Base-by-base conservation (phyloP, 2,888 invertebrate species). In the Aromia moschata region DNA sequence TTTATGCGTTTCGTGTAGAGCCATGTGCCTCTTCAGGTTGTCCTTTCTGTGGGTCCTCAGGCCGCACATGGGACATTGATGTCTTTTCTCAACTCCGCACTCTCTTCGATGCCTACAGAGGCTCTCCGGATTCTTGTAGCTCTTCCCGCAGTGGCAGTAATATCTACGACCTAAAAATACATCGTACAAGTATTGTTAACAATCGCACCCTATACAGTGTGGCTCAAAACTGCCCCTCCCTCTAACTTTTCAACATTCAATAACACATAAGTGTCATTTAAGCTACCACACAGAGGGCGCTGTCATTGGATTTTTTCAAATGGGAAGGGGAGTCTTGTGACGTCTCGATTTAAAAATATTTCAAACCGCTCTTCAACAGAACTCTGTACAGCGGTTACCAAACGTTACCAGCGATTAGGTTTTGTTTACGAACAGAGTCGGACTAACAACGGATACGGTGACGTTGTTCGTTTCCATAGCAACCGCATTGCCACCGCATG, bases 111-210 rank as follows among this genome's bases (percentile, higher is more conserved):
- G 52, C 12, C 52, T 52, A n/a, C 41, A 41, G 11, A 52, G 52
- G 17, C 52, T 41, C 10, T 52, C 52, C 11, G 16, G 52, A 12
- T 41, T 15, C 31, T 52, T 52, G 37, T 52, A 52, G 14, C 17
- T 52, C 25, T 52, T 52, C 9, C 52, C 52, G 14, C 52, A 52
- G 12, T 31, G 41, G 15, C 52, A 52, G 20, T 36, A 45, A n/a
- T 44, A 25, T 10, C 33, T 33, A 4, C 41, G 31, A 5, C 52
- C 52, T 52, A 41, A 31, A 52, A 52, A 11, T 17, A n/a, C 3
- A 44, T 10, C 43, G 11, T 25, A 11, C 7, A 33, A 11, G 5
- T 7, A 33, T 33, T 33, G 3, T 10, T 33, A 11, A 5, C 25
- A 7, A 7, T 7, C 7, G 7, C 7, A 5, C 25, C 7, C 7